Conservation (phyloP, 2,888 invertebrate genomes). For the Ethmia dodecea region DNA sequence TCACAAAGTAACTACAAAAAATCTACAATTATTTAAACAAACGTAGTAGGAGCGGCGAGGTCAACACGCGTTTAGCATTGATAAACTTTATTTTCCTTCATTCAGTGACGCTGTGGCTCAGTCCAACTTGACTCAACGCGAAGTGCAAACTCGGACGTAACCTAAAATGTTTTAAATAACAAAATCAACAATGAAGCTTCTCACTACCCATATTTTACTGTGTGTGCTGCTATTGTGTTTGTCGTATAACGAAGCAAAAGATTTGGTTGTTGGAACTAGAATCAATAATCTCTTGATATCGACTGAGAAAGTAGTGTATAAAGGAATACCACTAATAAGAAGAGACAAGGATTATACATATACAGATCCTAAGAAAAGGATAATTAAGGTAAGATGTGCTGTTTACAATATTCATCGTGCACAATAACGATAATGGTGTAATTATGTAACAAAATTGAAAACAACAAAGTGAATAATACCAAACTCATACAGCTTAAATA, state of each 20-base stretch:
- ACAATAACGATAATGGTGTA: no score
- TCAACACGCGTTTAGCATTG: conserved; percentile 33
- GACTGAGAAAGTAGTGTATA: conserved; percentile 50
- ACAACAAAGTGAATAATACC: no score
- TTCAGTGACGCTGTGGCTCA: conserved; percentile 26
- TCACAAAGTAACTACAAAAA: background rate
- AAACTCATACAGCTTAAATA: background rate
- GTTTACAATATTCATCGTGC: background rate
- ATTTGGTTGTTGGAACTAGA: conserved; percentile 51
- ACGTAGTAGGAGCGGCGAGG: conserved; percentile 31
- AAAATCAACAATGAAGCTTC: conserved; percentile 50
- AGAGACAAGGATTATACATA: conserved; percentile 60
- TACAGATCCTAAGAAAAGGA: conserved; percentile 48
- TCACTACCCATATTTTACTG: conserved; percentile 31
- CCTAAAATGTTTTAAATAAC: conserved; percentile 27
- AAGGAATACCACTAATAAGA: conserved; percentile 41
- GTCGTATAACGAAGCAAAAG: conserved; percentile 43
- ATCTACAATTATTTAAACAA: background rate
- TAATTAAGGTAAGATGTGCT: conserved; percentile 51
- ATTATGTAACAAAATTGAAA: no score
- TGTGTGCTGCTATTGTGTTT: conserved; percentile 39
- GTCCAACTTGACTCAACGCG: conserved; percentile 8
- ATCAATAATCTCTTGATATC: conserved; percentile 58
- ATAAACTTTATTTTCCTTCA: conserved; percentile 35
- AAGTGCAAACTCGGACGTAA: conserved; percentile 25